Percentiles rank a stretch among this genome's conserved stretches.
Evolutionary conservation across 2,113 vertebrate species (phyloP).

Genomic region (Pungitius pungitius): DNA sequence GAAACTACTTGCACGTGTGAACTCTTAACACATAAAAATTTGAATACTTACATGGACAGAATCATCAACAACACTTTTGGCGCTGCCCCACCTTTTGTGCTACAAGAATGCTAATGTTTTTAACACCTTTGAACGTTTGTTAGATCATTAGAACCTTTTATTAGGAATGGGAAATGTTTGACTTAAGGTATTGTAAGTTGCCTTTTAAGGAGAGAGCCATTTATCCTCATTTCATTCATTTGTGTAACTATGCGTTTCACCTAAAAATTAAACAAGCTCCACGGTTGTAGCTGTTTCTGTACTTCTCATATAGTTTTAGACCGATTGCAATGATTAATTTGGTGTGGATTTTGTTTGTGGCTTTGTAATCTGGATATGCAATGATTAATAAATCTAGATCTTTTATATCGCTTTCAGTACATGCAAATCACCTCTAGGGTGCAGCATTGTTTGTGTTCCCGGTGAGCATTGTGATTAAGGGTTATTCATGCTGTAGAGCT

Average conservation of each 20-base stretch:
- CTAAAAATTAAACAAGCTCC: constrained; percentile 47
- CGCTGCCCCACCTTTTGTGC: neutral
- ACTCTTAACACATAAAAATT: neutral
- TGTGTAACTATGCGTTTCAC: neutral
- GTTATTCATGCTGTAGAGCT: constrained; percentile 8
- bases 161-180: neutral
- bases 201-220: neutral
- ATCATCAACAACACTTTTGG: neutral
- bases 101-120: neutral
- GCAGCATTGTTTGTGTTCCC: constrained; percentile 47
- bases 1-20: neutral
- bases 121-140: neutral
- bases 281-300: constrained; percentile 33
- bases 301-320: constrained; percentile 7
- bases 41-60: neutral
- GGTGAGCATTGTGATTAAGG: neutral
- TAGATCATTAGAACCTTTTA: neutral
- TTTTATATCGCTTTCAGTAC: neutral
- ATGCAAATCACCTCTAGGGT: constrained; percentile 46
- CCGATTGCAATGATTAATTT: neutral
- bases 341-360: constrained; percentile 10
- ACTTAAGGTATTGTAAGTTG: neutral
- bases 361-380: constrained; percentile 19
- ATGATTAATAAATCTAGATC: constrained; percentile 27
- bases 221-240: neutral